Conservation (phyloP, 2,113 vertebrate genomes). For the Genyomyrus donnyi region DNA sequence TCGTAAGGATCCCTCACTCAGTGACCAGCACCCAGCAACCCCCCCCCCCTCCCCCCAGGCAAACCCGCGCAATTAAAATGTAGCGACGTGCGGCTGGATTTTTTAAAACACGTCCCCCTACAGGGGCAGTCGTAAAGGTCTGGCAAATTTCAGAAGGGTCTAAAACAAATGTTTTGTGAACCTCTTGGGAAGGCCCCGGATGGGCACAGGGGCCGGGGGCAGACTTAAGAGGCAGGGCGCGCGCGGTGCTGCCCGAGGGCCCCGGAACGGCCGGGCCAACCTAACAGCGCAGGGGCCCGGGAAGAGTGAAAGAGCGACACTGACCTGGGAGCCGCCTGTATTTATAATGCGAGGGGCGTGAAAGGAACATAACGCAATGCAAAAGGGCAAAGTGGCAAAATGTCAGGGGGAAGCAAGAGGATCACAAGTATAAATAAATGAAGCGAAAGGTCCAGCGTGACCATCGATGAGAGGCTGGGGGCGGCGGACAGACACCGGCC, state of each 20-base stretch:
- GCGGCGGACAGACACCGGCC: not conserved
- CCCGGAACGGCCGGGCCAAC: not conserved
- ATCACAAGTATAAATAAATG: constrained; percentile 37
- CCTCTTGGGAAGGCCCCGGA: constrained; percentile 27
- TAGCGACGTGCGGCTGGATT: constrained; percentile 49
- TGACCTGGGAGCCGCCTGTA: constrained; percentile 22
- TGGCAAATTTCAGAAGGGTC: constrained; percentile 68
- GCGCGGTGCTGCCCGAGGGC: not conserved
- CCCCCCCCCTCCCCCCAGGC: constrained; percentile 36
- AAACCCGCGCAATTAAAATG: constrained; percentile 63
- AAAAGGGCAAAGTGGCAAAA: constrained; percentile 27
- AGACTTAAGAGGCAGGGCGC: not conserved
- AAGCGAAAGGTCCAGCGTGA: constrained; percentile 48
- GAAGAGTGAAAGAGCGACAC: constrained; percentile 18
- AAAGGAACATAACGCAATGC: constrained; percentile 25
- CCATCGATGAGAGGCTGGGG: constrained; percentile 34
- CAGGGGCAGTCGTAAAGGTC: constrained; percentile 63
- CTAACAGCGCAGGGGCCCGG: constrained; percentile 23
- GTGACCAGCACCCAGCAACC: constrained; percentile 34
- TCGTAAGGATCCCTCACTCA: constrained; percentile 21
- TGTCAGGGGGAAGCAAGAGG: constrained; percentile 31
- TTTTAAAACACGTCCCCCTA: constrained; percentile 43
- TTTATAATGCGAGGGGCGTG: constrained; percentile 30
- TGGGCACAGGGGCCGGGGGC: constrained; percentile 31
- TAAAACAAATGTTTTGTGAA: constrained; percentile 51